Base-by-base conservation (phyloP, 2,888 invertebrate species). In the Lomographa bimaculata region DNA sequence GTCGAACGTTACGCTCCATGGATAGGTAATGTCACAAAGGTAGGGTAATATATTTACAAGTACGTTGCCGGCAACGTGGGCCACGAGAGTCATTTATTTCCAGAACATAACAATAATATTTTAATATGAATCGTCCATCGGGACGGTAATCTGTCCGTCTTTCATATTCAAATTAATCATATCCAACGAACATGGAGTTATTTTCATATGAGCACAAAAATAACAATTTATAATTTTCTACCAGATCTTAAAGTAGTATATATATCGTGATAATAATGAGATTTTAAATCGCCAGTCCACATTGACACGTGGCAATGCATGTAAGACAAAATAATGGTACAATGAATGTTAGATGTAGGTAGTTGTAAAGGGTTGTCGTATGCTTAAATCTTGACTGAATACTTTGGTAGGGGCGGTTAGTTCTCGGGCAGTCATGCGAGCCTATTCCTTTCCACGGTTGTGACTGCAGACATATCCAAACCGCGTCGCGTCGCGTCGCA, bases 191-290 rank as follows among this genome's bases (percentile, higher is more conserved):
- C 63, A 54, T 71, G 65, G 62, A 70, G 62, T 63, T 58, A 56
- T 55, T 53, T 64, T 59, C 53, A 68, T 64, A 64, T 63, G 76
- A 83, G 85, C 86, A 86, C 84, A 86, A 84, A 42, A 76, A 78
- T 76, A 78, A 80, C 76, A 78, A 77, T 69, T 72, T 77, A 70
- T 79, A 77, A 74, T 73, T 78, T 78, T 78, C 75, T 79, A 79
- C 71, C 83, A 83, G 82, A 85, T 84, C 85, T 85, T 84, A 77
- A 70, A 71, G 64, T 86, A 86, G 80, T 79, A 77, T 85, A 86
- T 76, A 78, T 79, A 81, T 77, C 86, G 87, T 89, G 87, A 89
- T 89, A 89, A 81, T 73, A 77, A 80, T 86, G 87, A 89, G 87
- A 89, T 87, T 89, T 77, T 67, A 74, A 74, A 75, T 74, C 76